Evolutionary conservation across 2,888 invertebrate genomes (phyloP).

Genomic region (Lordiphosa andalusiaca): DNA sequence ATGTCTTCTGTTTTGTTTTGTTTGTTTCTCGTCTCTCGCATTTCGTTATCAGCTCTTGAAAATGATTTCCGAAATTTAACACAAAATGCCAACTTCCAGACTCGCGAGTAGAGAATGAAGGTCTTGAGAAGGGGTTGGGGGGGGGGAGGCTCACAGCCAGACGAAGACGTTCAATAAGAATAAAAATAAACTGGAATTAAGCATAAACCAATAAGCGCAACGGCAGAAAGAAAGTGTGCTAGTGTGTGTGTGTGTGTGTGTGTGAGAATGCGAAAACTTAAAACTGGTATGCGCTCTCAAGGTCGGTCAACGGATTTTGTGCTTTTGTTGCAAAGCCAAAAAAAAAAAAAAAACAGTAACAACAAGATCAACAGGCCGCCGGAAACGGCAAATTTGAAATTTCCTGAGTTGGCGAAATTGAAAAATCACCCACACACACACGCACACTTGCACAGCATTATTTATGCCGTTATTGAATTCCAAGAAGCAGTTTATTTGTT

Average conservation of each 20-base stretch:
- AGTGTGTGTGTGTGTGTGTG: conserved; percentile 12
- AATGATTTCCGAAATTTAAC: conserved; percentile 18
- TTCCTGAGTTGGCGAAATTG: conserved; percentile 67
- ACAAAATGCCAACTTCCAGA: conserved; percentile 23
- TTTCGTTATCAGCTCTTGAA: conserved; percentile 39
- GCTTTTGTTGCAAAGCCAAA: conserved; percentile 31
- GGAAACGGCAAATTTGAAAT: conserved; percentile 68
- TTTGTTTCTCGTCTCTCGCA: conserved; percentile 13
- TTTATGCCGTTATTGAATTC: conserved; percentile 57
- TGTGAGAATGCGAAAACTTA: conserved; percentile 27
- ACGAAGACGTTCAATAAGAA: neutral
- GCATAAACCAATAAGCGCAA: conserved; percentile 66
- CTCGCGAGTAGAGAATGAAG: conserved; percentile 11
- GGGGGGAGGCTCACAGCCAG: conserved; percentile 5
- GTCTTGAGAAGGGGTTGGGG: conserved; percentile 15
- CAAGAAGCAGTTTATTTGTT: conserved; percentile 45
- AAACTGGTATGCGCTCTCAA: conserved; percentile 65
- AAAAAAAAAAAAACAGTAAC: conserved; percentile 13
- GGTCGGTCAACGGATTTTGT: conserved; percentile 74
- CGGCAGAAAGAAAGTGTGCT: conserved; percentile 31
- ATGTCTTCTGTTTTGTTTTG: conserved; percentile 4
- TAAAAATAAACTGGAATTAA: conserved; percentile 72
- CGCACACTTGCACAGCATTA: conserved; percentile 4
- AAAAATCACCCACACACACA: conserved; percentile 19
- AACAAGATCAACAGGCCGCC: conserved; percentile 24